A percentile compares a stretch with the other conserved stretches of the same genome.
Conservation (phyloP, 2,888 invertebrate genomes). For the Coleophora flavipennella region DNA sequence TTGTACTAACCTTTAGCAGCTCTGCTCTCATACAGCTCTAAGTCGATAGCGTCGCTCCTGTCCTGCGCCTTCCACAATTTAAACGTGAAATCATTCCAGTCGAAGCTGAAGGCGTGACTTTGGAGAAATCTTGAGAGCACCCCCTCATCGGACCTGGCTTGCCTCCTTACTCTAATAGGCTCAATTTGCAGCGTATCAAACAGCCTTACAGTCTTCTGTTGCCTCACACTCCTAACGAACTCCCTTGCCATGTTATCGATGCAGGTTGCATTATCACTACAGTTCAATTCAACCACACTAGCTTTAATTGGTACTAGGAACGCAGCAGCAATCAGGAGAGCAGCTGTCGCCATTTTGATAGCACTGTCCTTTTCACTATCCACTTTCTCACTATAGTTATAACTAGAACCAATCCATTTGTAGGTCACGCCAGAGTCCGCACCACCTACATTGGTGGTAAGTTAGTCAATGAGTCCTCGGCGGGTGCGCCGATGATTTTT, state of each 20-base stretch:
- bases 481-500: slow-evolving; percentile 59
- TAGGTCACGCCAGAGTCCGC: slow-evolving; percentile 44
- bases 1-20: slow-evolving; percentile 58
- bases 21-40: slow-evolving; percentile 59
- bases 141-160: slow-evolving; percentile 49
- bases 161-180: slow-evolving; percentile 50
- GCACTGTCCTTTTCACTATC: slow-evolving; percentile 23
- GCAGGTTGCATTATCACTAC: slow-evolving; percentile 76
- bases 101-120: slow-evolving; percentile 66
- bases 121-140: slow-evolving; percentile 57
- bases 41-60: slow-evolving; percentile 58
- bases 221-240: slow-evolving; percentile 62
- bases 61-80: slow-evolving; percentile 59
- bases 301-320: slow-evolving; percentile 42
- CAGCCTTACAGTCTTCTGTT: slow-evolving; percentile 64
- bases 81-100: slow-evolving; percentile 68
- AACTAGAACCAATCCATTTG: slow-evolving; percentile 65
- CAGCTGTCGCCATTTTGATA: slow-evolving; percentile 54
- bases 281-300: slow-evolving; percentile 51
- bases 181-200: slow-evolving; percentile 72
- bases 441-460: slow-evolving; percentile 57
- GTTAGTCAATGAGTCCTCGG: slow-evolving; percentile 56
- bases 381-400: slow-evolving; percentile 26
- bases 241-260: slow-evolving; percentile 65
- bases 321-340: slow-evolving; percentile 44